These are phyloP conservation scores for Machimus atricapillus DNA, from an alignment of 2,888 invertebrate species.

Conservation along the genomic window DNA sequence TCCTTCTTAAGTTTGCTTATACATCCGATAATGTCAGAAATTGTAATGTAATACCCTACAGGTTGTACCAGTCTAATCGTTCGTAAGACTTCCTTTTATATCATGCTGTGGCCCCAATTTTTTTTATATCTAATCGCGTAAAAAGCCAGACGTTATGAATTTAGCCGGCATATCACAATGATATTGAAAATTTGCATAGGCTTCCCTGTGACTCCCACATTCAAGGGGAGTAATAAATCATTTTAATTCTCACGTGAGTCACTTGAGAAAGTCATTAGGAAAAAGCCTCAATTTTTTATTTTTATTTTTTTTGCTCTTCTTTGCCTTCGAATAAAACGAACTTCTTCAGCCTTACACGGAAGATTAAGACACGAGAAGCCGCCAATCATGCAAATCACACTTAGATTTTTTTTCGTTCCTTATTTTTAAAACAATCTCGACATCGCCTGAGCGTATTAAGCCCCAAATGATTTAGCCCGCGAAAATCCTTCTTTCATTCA, in stretches of 20 bases:
- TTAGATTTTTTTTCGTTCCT: neutral
- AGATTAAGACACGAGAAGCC: constrained; percentile 45
- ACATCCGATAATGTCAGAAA: neutral
- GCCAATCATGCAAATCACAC: constrained; percentile 46
- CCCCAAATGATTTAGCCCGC: constrained; percentile 30
- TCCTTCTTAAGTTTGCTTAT: neutral
- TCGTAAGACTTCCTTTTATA: neutral
- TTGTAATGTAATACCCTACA: neutral
- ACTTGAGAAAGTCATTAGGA: constrained; percentile 25
- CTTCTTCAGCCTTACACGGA: constrained; percentile 41
- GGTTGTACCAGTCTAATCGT: neutral
- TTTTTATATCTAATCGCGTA: neutral
- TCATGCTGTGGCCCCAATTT: neutral
- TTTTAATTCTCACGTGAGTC: constrained; percentile 24
- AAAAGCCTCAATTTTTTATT: neutral
- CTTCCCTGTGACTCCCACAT: neutral
- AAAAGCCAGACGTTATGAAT: neutral
- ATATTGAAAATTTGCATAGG: constrained; percentile 25
- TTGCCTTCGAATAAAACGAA: neutral
- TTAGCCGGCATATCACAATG: neutral
- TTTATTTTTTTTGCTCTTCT: neutral
- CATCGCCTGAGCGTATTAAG: constrained; percentile 1
- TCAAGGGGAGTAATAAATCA: constrained; percentile 3
- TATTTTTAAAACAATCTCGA: constrained; percentile 13
- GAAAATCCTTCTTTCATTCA: constrained; percentile 39